Percentiles rank a stretch among this genome's conserved stretches.
Evolutionary conservation across 2,113 vertebrate genomes (phyloP).

Genomic region (Butorides virescens): DNA sequence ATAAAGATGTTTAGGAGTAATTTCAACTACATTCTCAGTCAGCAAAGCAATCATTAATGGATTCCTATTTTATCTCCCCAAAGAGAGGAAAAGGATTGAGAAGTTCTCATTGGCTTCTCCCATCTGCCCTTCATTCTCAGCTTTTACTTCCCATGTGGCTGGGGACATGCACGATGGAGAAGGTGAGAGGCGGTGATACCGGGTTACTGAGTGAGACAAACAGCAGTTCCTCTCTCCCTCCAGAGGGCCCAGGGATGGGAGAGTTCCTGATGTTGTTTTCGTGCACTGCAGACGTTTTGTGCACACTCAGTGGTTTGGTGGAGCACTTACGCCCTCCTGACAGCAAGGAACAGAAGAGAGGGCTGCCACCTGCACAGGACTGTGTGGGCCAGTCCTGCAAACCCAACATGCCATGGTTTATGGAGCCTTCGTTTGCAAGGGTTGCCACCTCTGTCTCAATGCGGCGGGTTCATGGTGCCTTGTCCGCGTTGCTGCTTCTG

Average conservation of each 20-base stretch:
- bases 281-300: constrained; percentile 80
- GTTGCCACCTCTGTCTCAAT: constrained; percentile 83
- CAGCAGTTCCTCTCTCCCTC: constrained; percentile 80
- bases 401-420: constrained; percentile 88
- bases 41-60: constrained; percentile 82
- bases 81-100: constrained; percentile 75
- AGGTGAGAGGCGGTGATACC: constrained; percentile 75
- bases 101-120: constrained; percentile 78
- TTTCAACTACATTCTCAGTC: constrained; percentile 83
- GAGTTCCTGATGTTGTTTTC: constrained; percentile 75
- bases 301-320: constrained; percentile 82
- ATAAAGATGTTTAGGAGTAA: constrained; percentile 78
- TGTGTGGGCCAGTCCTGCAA: constrained; percentile 80
- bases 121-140: constrained; percentile 73
- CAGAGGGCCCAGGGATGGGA: constrained; percentile 67
- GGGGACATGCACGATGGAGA: constrained; percentile 79
- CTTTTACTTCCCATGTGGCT: constrained; percentile 75
- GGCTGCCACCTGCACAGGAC: constrained; percentile 84
- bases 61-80: constrained; percentile 77
- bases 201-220: constrained; percentile 76
- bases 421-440: constrained; percentile 79
- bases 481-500: constrained; percentile 98
- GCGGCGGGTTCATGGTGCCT: constrained; percentile 97
- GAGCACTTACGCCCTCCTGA: constrained; percentile 87
- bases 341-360: constrained; percentile 84